Evolutionary conservation across 92 coral and sea anemone genomes (phyloP), one percentile per base, ranked within the genome.

Genomic region (Parazoanthus darwini): DNA sequence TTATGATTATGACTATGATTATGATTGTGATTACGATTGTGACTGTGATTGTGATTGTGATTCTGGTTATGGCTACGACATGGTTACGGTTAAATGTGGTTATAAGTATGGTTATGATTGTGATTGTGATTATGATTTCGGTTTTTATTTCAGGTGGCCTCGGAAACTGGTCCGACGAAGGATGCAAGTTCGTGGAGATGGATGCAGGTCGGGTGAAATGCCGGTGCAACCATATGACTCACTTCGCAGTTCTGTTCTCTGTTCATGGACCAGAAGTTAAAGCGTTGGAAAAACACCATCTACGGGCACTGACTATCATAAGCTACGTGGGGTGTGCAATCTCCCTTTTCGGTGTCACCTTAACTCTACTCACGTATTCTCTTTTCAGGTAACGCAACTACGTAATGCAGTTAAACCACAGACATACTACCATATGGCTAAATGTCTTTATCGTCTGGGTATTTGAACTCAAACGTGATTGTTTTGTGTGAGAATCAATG

Each of bases 291-390:
- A 78, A 88, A 38, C 44, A 77, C 20, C 90, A 91, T 74, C 44
- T 80, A 20, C 38, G 33, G 25, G 93, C 90, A 10, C 80, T 91
- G 78, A 54, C 86, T 8, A 73, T 91, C 71, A 91, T 91, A 74
- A 91, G 93, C 86, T 91, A 91, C 66, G 71, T 91, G 6, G 93
- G 93, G 13, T 91, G 93, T 88, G 90, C 79, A 22, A 78, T 91
- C 14, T 91, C 93, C 1, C 79, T 91, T 10, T 38, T 82, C 37
- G 93, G 88, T 65, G 80, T 76, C 54, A 48, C 81, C 46, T 78
- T 91, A 18, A 91, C 93, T 58, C 88, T 91, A 22, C 82, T 91
- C 38, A 91, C 93, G 39, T 91, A 91, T 78, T 68, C 66, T 22
- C 75, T 87, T 42, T 91, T 91, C 84, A 89, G 90, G 93, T 91